Conservation (phyloP, 2,113 vertebrate species). For the Corythoichthys haematopterus region DNA sequence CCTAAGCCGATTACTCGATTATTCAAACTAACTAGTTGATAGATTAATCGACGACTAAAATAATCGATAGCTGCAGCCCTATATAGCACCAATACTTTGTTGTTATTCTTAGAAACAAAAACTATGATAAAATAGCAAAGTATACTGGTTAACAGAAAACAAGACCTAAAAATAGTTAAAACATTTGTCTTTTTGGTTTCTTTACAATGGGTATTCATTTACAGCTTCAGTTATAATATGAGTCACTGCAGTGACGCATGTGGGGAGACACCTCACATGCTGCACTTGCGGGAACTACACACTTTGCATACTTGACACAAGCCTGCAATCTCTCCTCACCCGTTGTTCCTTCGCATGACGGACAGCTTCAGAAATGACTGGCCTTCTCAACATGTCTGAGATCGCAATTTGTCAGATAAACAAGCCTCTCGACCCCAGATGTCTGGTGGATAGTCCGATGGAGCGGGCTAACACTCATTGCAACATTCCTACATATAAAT, state of each 20-base stretch:
- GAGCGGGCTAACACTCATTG: background rate
- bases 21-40: too few relatives aligned
- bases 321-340: constrained; percentile 25
- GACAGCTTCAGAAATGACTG: constrained; percentile 43
- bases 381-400: constrained; percentile 21
- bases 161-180: background rate
- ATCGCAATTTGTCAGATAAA: constrained; percentile 42
- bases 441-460: constrained; percentile 5
- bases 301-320: constrained; percentile 48
- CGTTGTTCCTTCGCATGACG: constrained; percentile 23
- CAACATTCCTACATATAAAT: background rate
- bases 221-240: background rate
- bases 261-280: constrained; percentile 37
- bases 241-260: constrained; percentile 23
- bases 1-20: too few relatives aligned
- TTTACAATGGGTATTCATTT: background rate
- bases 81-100: background rate
- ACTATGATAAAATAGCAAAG: background rate
- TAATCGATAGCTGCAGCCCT: too few relatives aligned
- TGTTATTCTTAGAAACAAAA: background rate
- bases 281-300: constrained; percentile 43
- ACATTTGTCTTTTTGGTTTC: background rate
- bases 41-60: too few relatives aligned
- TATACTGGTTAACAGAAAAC: background rate
- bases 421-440: constrained; percentile 19